Base-by-base conservation (phyloP, 2,888 invertebrate genomes). In the Deilephila elpenor region DNA sequence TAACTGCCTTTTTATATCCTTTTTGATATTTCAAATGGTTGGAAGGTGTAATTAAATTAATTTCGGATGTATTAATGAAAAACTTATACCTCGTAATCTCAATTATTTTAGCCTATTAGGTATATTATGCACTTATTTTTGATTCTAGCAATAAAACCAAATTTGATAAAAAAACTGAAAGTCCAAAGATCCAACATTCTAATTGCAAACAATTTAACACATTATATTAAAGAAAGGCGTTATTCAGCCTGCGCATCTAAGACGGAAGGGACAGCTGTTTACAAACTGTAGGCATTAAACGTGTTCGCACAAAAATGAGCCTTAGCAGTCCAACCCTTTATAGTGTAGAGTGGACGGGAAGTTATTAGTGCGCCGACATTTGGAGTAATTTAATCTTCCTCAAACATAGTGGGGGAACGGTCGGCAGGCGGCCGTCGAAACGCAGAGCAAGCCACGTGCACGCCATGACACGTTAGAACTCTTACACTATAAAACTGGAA, bases 381-480 rank as follows among this genome's bases (percentile, higher is more conserved):
- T 81, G 78, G 79, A 86, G 90, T 89, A 90, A 90, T 91, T 89
- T 88, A 88, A 89, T 91, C 85, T 90, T 88, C 79, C 79, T 84
- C 86, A 84, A 86, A 87, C 85, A 86, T 73, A 79, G 80, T 73
- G 73, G 67, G 74, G 75, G 75, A 37, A 70, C 60, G 73, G 79
- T 79, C 80, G 79, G 81, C 78, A 81, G 77, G 79, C 79, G 82
- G 76, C 79, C 74, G 74, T 73, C 72, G 77, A 78, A 78, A 20
- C 64, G 62, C 73, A 71, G 67, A 80, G 78, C 75, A 77, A 79
- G 76, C 83, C 79, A 79, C 82, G 83, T 84, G 80, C 77, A 74
- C 79, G 71, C 51, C 76, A 82, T 81, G 83, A 80, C 81, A 85
- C 83, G 84, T 86, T 86, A 83, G 78, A 78, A 79, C 73, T 78